Base-by-base conservation (phyloP, 2,113 vertebrate species). In the Anseranas semipalmata region DNA sequence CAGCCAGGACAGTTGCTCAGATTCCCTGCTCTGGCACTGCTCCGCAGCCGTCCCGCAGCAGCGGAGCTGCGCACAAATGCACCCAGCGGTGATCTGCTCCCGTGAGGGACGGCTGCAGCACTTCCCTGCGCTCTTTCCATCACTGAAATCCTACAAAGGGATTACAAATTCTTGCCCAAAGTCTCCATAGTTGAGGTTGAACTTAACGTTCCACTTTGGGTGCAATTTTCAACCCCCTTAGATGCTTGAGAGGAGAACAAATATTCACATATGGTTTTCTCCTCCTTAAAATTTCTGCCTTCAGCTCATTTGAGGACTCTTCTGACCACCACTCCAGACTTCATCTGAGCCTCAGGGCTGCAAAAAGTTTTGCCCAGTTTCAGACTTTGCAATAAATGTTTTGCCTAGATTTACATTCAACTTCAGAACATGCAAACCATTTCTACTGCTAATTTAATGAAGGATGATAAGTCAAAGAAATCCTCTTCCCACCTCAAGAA, bases 401-500 rank as follows among this genome's bases (percentile, higher is more conserved):
- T 90, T 74, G 15, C 41, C 16, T 67, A 77, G 46, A 83, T 80
- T 86, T 95, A 87, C 55, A n/a, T 77, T 86, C 41, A 30, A 1
- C 41, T 90, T 94, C 71, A 93, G 71, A 93, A 89, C 39, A 65
- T 12, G 16, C 60, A 84, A 81, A 75, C 16, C 4, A 30, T 75
- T 76, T 73, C 71, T 83, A 52, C 50, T 85, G 63, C 67, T 20
- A 73, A 7, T 62, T 70, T 77, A 86, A 78, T 35, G 56, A 90
- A 71, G 10, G 45, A 48, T 32, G 32, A 20, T 50, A 35, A 55
- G 30, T 60, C 52, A 59, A 83, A 93, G 46, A 90, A 84, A 68
- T n/a, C 14, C 37, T 77, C 13, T 82, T 86, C 43, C 48, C 77
- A 96, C 62, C 83, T 95, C 85, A 52, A 90, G 50, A 90, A 88